Percentiles rank a stretch among this genome's conserved stretches.
phyloP scores from a whole-genome alignment of 2,888 invertebrate genomes.

The Rhimphoctona megacephalus region DNA sequence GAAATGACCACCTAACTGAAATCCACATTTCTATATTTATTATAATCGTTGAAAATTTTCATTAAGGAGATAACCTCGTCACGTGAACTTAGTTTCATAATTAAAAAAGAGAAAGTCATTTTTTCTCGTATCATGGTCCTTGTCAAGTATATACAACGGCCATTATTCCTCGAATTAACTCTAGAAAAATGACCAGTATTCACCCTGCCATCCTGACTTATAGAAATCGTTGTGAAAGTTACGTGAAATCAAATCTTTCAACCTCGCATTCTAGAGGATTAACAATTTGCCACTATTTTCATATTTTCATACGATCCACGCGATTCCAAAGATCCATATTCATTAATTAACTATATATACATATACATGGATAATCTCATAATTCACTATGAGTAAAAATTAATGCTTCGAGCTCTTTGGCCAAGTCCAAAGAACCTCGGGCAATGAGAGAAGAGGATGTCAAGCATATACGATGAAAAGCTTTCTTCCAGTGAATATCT shows the following conservation, averaged over 20 bases:
- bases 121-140: too few relatives aligned
- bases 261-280: too few relatives aligned
- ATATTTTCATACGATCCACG: not conserved
- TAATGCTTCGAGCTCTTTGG: slow-evolving; percentile 5
- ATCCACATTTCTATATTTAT: not conserved
- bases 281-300: too few relatives aligned
- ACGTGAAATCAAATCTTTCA: too few relatives aligned
- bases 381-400: slow-evolving; percentile 25
- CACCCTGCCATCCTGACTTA: too few relatives aligned
- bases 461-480: slow-evolving; percentile 14
- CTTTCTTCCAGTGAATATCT: slow-evolving; percentile 25
- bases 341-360: not conserved
- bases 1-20: not conserved
- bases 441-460: slow-evolving; percentile 18
- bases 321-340: not conserved
- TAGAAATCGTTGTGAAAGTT: too few relatives aligned
- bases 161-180: too few relatives aligned
- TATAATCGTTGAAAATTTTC: not conserved
- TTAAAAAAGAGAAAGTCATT: too few relatives aligned
- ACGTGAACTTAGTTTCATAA: too few relatives aligned
- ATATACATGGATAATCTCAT: not conserved
- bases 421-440: slow-evolving; percentile 36
- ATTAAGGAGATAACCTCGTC: too few relatives aligned
- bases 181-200: too few relatives aligned
- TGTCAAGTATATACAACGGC: too few relatives aligned